A percentile compares a stretch with the other conserved stretches of the same genome.
phyloP scores from a whole-genome alignment of 2,113 vertebrate genomes.

The Brachyhypopomus occidentalis region DNA sequence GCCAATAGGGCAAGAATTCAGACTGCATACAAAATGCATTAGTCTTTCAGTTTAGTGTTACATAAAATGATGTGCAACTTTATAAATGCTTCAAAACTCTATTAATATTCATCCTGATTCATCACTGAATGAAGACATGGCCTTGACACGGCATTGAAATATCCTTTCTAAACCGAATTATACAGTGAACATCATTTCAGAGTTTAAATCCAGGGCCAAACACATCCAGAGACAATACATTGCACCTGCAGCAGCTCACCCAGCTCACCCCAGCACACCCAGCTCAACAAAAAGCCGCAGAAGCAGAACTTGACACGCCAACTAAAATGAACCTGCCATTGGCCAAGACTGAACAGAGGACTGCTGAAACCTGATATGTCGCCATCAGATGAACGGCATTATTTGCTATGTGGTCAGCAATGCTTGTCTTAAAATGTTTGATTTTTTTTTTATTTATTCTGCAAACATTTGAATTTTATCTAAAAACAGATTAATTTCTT shows the following conservation, averaged over 20 bases:
- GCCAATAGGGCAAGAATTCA: background rate
- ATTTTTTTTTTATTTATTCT: too few relatives aligned
- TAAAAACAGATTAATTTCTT: too few relatives aligned
- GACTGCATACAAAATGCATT: conserved; percentile 16
- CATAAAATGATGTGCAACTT: conserved; percentile 26
- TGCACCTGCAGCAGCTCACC: background rate
- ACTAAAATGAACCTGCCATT: conserved; percentile 8
- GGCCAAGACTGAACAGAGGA: background rate
- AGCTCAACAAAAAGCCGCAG: conserved; percentile 5
- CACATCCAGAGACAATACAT: background rate
- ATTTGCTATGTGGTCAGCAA: too few relatives aligned
- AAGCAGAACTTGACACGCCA: background rate
- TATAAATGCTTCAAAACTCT: conserved; percentile 12
- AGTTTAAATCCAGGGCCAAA: background rate
- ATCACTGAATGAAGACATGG: conserved; percentile 9
- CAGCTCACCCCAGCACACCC: background rate
- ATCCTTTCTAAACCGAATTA: conserved; percentile 4
- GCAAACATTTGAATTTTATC: too few relatives aligned
- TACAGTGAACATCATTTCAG: conserved; percentile 2
- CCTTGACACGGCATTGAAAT: conserved; percentile 15
- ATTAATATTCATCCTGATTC: conserved; percentile 7
- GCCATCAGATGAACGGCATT: conserved; percentile 5
- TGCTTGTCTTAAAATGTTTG: too few relatives aligned
- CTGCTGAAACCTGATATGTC: background rate
- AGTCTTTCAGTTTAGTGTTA: background rate